Base-by-base conservation (phyloP, 2,113 vertebrate species). In the Strigops habroptila region DNA sequence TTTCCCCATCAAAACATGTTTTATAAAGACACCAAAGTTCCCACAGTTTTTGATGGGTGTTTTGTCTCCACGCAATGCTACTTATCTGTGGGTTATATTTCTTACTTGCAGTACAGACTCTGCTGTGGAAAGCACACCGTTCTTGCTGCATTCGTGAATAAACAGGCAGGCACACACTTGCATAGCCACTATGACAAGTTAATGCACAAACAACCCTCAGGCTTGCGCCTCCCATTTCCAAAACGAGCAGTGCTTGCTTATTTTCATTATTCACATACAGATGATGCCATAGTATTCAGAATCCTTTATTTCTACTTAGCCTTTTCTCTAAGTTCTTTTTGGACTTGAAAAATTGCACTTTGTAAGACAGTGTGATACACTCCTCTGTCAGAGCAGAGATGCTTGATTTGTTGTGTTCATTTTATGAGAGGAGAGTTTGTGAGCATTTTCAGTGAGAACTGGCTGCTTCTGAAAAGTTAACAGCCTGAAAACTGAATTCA, bases 151-250 rank as follows among this genome's bases (percentile, higher is more conserved):
- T 71, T 84, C 75, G 10, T 67, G 75, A 77, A 91, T 43, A 91
- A 96, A 96, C 78, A 93, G 91, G 53, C 94, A 96, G 78, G 96
- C 67, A 91, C 41, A 59, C 85, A 69, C 94, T 96, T 96, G 93
- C 80, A 93, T 93, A 95, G 84, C 91, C 78, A 88, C 95, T 88
- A 67, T 17, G 82, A 91, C 82, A 95, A 94, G 93, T 70, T 80
- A 92, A 82, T 77, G 78, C 94, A 86, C 85, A 91, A 94, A 92
- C 67, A 90, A 35, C 90, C 82, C 82, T 82, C 57, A 49, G 91
- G 85, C 91, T 70, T 80, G 41, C 75, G 86, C 78, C 90, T 96
- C 84, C 75, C 91, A 22, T 74, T 46, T 91, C 89, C 91, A 90
- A 91, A 95, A 86, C 1, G 10, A 55, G 14, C 63, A 62, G 30